Conservation (phyloP, 2,113 vertebrate genomes). For the Neopipo cinnamomea region DNA sequence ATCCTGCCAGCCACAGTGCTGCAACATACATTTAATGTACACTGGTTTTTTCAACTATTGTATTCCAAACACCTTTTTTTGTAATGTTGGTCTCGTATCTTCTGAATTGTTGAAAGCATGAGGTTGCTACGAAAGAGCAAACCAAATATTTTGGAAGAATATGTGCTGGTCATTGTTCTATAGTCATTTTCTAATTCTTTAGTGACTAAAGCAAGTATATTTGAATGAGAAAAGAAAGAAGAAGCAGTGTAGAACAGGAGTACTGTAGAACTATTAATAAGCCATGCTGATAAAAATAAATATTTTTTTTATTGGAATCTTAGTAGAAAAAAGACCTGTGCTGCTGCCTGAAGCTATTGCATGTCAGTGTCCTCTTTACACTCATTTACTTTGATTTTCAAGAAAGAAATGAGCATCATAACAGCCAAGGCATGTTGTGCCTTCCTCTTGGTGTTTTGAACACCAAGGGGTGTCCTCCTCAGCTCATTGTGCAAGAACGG, state of each 20-base stretch:
- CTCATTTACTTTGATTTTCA: conserved; percentile 20
- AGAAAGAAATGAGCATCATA: neutral
- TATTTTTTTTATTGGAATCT: neutral
- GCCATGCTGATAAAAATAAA: neutral
- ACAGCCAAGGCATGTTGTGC: neutral
- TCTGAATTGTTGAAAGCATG: neutral
- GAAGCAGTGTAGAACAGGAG: neutral
- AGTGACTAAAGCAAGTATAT: neutral
- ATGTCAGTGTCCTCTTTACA: neutral
- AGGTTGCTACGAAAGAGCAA: neutral
- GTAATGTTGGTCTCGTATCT: neutral
- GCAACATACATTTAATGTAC: rapidly evolving
- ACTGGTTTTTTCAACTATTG: neutral
- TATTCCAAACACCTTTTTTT: neutral
- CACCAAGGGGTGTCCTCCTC: neutral
- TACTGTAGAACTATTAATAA: neutral
- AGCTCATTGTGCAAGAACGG: neutral
- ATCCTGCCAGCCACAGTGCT: neutral
- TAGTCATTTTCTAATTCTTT: neutral
- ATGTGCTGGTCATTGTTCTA: neutral
- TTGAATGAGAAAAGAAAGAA: neutral
- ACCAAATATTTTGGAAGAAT: neutral
- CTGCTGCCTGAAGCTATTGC: neutral
- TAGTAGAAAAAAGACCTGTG: neutral
- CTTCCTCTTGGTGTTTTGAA: neutral